Conservation (phyloP, 2,113 vertebrate species). For the Isurus oxyrinchus region DNA sequence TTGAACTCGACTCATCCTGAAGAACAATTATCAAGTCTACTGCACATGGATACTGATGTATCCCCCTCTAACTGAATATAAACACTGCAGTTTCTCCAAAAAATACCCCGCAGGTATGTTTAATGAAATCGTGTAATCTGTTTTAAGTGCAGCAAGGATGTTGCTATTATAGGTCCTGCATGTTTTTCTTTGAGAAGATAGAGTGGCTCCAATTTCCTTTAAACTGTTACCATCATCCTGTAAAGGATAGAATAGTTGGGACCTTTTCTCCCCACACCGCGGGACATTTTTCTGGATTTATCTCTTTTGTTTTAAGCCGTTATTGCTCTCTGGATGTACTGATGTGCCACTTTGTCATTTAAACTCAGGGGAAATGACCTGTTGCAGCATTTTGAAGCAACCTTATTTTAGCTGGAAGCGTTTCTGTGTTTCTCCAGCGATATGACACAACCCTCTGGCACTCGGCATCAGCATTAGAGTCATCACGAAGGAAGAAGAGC, state of each 20-base stretch:
- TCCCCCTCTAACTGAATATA: neutral
- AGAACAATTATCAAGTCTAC: neutral
- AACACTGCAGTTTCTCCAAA: neutral
- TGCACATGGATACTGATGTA: neutral
- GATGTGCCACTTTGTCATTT: neutral
- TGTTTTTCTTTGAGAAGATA: neutral
- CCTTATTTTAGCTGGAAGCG: neutral
- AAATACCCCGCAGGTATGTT: neutral
- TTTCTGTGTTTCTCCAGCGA: neutral
- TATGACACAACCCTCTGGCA: neutral
- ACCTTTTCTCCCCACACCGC: neutral
- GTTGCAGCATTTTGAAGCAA: neutral
- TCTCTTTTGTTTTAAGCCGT: neutral
- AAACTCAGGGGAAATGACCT: neutral
- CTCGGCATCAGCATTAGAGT: neutral
- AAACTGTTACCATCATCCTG: neutral
- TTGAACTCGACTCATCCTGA: neutral
- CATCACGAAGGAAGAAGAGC: neutral
- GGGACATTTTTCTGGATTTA: neutral
- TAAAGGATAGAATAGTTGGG: neutral
- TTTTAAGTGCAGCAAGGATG: neutral
- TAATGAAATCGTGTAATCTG: neutral
- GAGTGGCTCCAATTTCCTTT: neutral
- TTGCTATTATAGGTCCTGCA: neutral
- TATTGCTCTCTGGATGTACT: neutral